Base-by-base conservation (phyloP, 2,113 vertebrate species). In the Thamnophis sirtalis region DNA sequence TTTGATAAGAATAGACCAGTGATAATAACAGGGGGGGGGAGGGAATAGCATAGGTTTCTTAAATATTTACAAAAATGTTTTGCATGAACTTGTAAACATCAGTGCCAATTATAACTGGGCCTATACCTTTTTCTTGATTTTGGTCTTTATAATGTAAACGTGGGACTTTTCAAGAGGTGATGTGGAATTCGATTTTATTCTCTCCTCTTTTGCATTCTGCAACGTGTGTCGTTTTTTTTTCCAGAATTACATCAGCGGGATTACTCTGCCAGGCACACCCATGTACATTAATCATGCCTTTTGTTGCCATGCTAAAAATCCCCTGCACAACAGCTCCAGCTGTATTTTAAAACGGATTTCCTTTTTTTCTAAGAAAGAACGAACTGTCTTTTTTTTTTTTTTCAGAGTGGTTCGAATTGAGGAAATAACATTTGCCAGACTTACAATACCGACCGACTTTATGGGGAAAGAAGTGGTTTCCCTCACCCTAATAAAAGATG, bases 191-290 rank as follows among this genome's bases (percentile, higher is more conserved):
- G 84, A 68, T 93, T 91, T 43, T 94, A 90, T 95, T 55, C 87
- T 92, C 60, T 92, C 87, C 87, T 5, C 22, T 91, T 73, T 93
- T 84, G 93, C 87, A 21, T 86, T 94, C 8, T 91, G 87, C 94
- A 94, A 95, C 68, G 87, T 53, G 93, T 94, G 89, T 9, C 93
- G 93, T 87, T 95, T 91, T n/a, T n/a, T n/a, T 96, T 96, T 96
- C 96, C 95, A 95, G 94, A 15, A 92, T 96, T 95, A 95, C 96
- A 94, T 96, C 96, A 96, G 93, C 0, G 0, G 84, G 94, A 93
- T 95, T 95, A 73, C 6, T 89, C 93, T 93, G 92, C 93, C 96
- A 92, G 92, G 95, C 96, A 95, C 93, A 91, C 89, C 89, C 95
- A 95, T 91, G 88, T 33, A 92, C 91, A 85, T 94, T 88, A 94